A percentile compares a stretch with the other conserved stretches of the same genome.
These are phyloP conservation scores for Drosophila rellima DNA, from an alignment of 2,888 invertebrate genomes.

Conservation along the genomic window DNA sequence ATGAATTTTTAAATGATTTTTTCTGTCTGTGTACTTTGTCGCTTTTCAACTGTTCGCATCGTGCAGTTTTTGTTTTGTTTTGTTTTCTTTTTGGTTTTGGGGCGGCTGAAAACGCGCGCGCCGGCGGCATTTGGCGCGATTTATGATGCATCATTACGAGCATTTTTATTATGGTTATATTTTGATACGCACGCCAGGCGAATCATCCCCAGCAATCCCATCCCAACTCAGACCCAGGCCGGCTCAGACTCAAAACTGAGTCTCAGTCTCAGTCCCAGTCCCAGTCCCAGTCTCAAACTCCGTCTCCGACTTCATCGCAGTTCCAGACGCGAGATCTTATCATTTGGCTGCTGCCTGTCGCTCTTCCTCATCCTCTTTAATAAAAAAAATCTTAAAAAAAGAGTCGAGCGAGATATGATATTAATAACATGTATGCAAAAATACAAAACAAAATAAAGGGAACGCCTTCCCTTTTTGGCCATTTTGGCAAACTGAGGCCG, in stretches of 20 bases:
- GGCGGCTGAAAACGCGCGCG: conserved; percentile 43
- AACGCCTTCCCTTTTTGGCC: conserved; percentile 7
- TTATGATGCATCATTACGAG: conserved; percentile 78
- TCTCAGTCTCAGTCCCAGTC: conserved; percentile 3
- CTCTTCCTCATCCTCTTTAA: conserved; percentile 21
- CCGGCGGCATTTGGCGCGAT: conserved; percentile 66
- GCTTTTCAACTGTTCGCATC: conserved; percentile 17
- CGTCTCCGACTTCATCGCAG: background rate
- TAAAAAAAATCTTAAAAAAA: conserved; percentile 5
- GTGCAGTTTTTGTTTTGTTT: conserved; percentile 19
- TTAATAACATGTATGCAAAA: conserved; percentile 24
- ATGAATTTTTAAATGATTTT: too few species aligned
- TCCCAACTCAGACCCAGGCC: conserved; percentile 14
- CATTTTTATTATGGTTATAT: conserved; percentile 75
- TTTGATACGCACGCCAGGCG: conserved; percentile 72
- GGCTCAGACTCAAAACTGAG: conserved; percentile 5
- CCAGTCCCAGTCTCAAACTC: conserved; percentile 2
- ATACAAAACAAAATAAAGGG: background rate
- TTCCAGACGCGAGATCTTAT: conserved; percentile 48
- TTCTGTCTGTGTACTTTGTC: background rate
- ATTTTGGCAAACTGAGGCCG: conserved; percentile 24
- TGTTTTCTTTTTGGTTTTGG: background rate
- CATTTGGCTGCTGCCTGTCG: conserved; percentile 50
- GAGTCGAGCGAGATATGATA: conserved; percentile 2
- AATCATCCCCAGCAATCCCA: conserved; percentile 46